Evolutionary conservation across 2,113 vertebrate species (phyloP), one percentile per base, ranked within the genome.

Genomic region (Lasiurus cinereus): DNA sequence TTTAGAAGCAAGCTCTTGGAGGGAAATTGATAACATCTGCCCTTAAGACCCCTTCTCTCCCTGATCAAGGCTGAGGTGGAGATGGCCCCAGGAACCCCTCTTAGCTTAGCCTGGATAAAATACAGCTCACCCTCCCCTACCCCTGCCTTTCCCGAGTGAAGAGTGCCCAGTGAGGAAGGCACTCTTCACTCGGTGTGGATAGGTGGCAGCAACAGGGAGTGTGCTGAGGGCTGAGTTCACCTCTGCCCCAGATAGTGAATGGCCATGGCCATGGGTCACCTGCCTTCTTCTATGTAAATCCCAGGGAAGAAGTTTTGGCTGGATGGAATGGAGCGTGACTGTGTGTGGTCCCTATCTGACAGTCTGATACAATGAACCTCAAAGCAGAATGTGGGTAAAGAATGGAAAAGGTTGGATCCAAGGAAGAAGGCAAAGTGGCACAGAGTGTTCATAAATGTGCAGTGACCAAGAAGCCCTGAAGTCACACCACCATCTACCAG

Each of bases 391-490:
- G 2, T n/a, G 13, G 50, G 74, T 99, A 96, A 99, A 99, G 97
- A 99, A 96, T 99, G 99, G 0, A 99, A 99, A 73, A 99, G 98
- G 92, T 99, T 99, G 97, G 99, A 99, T 92, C 98, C 99, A 5
- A 99, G 99, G 97, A 99, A 99, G 82, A 99, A 99, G 0, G 98
- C 99, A 0, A 99, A 99, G 24, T 99, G 87, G 98, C 99, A 99
- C 99, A 99, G 99, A 99, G 96, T 99, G 98, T 66, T 99, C 99
- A 0, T n/a, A n/a, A n/a, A n/a, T n/a, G n/a, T 99, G 96, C 99
- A 99, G 97, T 99, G 98, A 98, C 98, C 98, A 1, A 98, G 8
- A 98, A 98, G 79, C 98, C 98, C 98, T 52, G 99, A 98, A 8
- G 98, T 98, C 76, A 99, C 98, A 36, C 97, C 98, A 91, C 98